These are phyloP conservation scores for Rhinogobius similis DNA, from an alignment of 2,113 vertebrate species.

Conservation along the genomic window DNA sequence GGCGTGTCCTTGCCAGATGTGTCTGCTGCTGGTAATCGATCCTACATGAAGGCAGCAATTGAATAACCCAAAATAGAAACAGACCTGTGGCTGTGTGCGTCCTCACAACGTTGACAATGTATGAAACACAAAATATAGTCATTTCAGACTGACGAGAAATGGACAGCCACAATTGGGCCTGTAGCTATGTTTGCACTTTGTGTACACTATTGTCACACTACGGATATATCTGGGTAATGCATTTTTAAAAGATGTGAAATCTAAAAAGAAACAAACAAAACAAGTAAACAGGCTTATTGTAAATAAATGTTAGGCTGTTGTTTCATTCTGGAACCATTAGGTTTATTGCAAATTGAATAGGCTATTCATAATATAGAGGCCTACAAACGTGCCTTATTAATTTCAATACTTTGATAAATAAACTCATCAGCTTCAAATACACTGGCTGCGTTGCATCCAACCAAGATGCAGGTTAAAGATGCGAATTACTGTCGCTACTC, in stretches of 20 bases:
- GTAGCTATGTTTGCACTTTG: neutral
- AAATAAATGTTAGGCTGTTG: neutral
- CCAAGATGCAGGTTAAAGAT: no score
- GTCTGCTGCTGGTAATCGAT: constrained; percentile 18
- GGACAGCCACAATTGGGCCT: neutral
- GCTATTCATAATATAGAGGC: neutral
- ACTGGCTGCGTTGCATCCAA: neutral
- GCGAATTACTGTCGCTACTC: constrained; percentile 31
- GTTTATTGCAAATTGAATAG: neutral
- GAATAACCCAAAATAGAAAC: constrained; percentile 22
- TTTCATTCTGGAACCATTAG: neutral
- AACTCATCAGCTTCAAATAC: neutral
- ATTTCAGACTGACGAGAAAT: neutral
- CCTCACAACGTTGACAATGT: neutral
- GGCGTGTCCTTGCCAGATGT: constrained; percentile 67
- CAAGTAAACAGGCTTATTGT: neutral
- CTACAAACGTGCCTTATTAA: neutral
- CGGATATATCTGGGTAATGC: neutral
- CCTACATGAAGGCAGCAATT: constrained; percentile 1
- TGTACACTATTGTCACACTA: neutral
- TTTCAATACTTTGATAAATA: neutral
- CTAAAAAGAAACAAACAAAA: neutral
- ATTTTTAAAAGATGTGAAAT: neutral
- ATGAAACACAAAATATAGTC: neutral
- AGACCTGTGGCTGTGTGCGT: neutral